Evolutionary conservation across 2,113 vertebrate species (phyloP).

Genomic region (Gulo gulo): DNA sequence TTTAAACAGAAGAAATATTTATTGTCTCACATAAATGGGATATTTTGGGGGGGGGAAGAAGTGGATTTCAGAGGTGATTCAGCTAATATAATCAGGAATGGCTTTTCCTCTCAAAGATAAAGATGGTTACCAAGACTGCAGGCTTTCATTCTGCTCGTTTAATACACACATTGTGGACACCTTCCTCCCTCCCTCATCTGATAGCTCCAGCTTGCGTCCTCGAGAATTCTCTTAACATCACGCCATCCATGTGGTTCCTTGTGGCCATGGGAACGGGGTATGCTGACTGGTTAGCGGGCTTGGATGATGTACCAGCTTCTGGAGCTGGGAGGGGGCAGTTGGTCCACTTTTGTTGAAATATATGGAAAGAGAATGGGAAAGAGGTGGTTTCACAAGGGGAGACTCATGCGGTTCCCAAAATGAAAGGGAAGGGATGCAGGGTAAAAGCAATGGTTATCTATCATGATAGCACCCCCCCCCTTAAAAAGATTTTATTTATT

Average conservation of each 20-base stretch:
- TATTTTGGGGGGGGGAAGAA: not conserved
- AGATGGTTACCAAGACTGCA: not conserved
- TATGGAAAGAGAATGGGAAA: not conserved
- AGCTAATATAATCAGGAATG: not conserved
- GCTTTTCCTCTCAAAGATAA: not conserved
- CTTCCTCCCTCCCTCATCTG: not conserved
- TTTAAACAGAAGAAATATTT: slow-evolving; percentile 46
- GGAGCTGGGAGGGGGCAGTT: not conserved
- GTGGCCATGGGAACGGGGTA: not conserved
- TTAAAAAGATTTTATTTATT: too few species aligned
- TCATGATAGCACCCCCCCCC: not conserved
- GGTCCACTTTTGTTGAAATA: not conserved
- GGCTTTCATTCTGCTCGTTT: not conserved
- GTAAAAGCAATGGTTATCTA: not conserved
- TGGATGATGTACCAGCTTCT: not conserved
- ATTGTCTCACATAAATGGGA: not conserved
- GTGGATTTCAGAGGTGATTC: not conserved
- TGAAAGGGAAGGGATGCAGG: not conserved
- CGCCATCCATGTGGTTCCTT: not conserved
- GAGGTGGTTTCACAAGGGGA: not conserved
- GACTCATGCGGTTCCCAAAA: not conserved
- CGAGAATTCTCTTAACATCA: not conserved
- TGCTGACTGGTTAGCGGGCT: not conserved
- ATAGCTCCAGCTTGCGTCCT: not conserved
- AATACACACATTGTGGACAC: not conserved